Evolutionary conservation across 2,888 invertebrate species (phyloP), one percentile per base, ranked within the genome.

Genomic region (Busseola fusca): DNA sequence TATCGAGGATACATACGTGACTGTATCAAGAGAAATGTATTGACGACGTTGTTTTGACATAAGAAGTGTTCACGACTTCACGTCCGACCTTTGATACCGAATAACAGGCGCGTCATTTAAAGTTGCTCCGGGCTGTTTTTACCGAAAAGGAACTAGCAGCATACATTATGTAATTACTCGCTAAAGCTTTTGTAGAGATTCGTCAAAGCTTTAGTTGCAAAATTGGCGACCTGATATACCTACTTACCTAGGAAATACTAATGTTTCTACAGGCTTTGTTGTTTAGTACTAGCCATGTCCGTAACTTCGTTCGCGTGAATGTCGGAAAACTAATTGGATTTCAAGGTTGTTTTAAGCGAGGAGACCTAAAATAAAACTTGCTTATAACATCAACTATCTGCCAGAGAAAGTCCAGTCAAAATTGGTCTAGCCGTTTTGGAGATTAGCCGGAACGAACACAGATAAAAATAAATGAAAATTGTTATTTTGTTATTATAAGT

Each of bases 61-160:
- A 60, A 60, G 74, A 77, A 82, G 74, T 79, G 75, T 84, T 80
- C 86, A 84, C 84, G 86, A 84, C 71, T 81, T 78, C 81, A 82
- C 74, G 77, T 76, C 58, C 72, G 84, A 86, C 85, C 87, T 85
- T 76, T 86, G 73, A 68, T 76, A 68, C 69, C 56, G 37, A 67
- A 57, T 75, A 76, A 79, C 72, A 68, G 69, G 45, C 74, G 50
- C 68, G 77, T 77, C 68, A 62, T 76, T 81, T 78, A 73, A 74
- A 18, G 58, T 60, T 73, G 84, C 86, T 72, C 52, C 81, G 52
- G 83, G 82, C 77, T 65, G 52, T 78, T 69, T 70, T 84, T 74
- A 62, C 74, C 50, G 59, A 75, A 59, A 50, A 50, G 67, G 52
- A 58, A 78, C 69, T 40, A 58, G 76, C 56, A 34, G 42, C 21